These are phyloP conservation scores for Nasonia vitripennis DNA, from an alignment of 1,140 invertebrate genomes.

Conservation along the genomic window DNA sequence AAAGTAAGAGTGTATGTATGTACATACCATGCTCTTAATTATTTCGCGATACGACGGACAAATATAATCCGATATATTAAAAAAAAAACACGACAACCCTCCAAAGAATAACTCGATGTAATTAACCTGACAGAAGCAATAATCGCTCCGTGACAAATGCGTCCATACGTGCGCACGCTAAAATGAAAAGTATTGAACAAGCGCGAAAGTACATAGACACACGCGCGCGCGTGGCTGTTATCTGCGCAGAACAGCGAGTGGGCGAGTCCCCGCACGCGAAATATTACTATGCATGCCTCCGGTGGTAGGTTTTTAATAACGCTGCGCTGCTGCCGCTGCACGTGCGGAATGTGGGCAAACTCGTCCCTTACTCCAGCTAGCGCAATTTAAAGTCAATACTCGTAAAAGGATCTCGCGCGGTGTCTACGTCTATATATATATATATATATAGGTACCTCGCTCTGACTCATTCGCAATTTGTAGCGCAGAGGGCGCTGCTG, in stretches of 20 bases:
- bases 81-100: not conserved
- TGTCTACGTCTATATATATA: not conserved
- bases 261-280: not conserved
- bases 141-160: not conserved
- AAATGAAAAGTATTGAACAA: not conserved
- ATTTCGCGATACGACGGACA: too few species aligned
- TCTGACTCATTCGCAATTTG: constrained; percentile 10
- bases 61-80: too few species aligned
- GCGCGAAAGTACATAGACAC: not conserved
- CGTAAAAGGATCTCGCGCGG: not conserved
- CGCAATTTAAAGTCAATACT: constrained; percentile 31
- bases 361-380: not conserved
- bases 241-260: not conserved
- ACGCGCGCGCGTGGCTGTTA: not conserved
- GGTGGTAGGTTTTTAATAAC: constrained; percentile 13
- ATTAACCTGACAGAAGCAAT: not conserved
- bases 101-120: not conserved
- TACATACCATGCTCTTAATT: too few species aligned
- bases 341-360: not conserved
- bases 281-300: constrained; percentile 8
- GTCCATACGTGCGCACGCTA: too few species aligned
- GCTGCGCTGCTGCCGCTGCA: not conserved
- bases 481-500: not conserved
- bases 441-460: too few species aligned
- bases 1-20: too few species aligned